phyloP scores from a whole-genome alignment of 2,888 invertebrate genomes.

The Aplocera efformata region DNA sequence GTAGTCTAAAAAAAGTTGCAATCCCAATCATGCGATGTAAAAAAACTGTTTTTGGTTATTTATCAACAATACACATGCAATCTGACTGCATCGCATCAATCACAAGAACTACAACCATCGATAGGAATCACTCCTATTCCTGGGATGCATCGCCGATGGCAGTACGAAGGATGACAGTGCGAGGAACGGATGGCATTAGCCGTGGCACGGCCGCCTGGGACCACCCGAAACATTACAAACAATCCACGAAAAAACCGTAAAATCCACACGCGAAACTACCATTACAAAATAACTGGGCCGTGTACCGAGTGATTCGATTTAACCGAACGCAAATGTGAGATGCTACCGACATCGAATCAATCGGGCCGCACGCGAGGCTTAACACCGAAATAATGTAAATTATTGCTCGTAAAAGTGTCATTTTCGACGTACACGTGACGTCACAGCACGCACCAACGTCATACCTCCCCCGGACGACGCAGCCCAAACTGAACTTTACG shows the following conservation, averaged over 20 bases:
- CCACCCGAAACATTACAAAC: slow-evolving; percentile 30
- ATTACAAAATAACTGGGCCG: slow-evolving; percentile 72
- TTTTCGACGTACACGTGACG: slow-evolving; percentile 77
- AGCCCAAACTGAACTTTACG: slow-evolving; percentile 41
- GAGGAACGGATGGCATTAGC: slow-evolving; percentile 16
- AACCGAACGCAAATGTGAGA: slow-evolving; percentile 72
- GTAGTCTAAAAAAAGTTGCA: too few relatives aligned
- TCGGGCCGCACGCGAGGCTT: slow-evolving; percentile 75
- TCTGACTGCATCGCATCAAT: too few relatives aligned
- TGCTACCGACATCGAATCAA: slow-evolving; percentile 77
- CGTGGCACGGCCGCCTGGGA: slow-evolving; percentile 19
- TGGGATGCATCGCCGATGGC: slow-evolving; percentile 21
- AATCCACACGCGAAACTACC: slow-evolving; percentile 68
- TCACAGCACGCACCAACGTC: slow-evolving; percentile 48
- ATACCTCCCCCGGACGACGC: slow-evolving; percentile 28
- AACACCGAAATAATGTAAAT: slow-evolving; percentile 78
- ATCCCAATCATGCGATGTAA: too few relatives aligned
- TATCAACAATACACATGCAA: slow-evolving; percentile 14
- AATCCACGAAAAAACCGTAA: slow-evolving; percentile 48
- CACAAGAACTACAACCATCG: too few relatives aligned
- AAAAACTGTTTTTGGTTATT: too few relatives aligned
- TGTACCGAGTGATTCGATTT: slow-evolving; percentile 75
- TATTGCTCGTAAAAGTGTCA: slow-evolving; percentile 79
- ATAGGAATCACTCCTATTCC: slow-evolving; percentile 22
- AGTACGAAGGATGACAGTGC: slow-evolving; percentile 19